Base-by-base conservation (phyloP, 2,888 invertebrate species). In the Nomada ruficornis region DNA sequence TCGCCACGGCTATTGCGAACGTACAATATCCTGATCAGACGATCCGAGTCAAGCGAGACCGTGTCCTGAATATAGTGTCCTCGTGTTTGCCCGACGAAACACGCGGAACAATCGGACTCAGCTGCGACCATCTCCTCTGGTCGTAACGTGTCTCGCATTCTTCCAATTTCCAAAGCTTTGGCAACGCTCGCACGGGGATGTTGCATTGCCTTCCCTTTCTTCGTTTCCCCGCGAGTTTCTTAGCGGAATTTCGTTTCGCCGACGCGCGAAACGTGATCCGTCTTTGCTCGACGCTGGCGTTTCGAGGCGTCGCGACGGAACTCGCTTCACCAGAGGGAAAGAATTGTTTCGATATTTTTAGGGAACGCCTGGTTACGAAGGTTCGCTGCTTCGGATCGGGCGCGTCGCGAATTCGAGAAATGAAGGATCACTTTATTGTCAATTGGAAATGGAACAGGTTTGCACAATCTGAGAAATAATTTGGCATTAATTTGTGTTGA, bases 161-260 rank as follows among this genome's bases (percentile, higher is more conserved):
- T 44, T 62, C n/a, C 62, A 20, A 62, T 62, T 62, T n/a, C 20
- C 42, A 13, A 42, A 42, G n/a, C 62, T 42, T 42, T 42, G 62
- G 62, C n/a, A 42, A 62, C 62, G 42, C 18, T 36, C 23, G 42
- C 2, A 2, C 42, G 11, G 42, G n/a, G 7, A 11, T n/a, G 60
- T 2, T 15, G 9, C n/a, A 20, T 20, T 2, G 9, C n/a, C 3
- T 13, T 2, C 20, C 1, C 9, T n/a, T 60, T n/a, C 60, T 10
- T 9, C 18, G 1, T n/a, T 11, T 44, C 42, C 4, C 20, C 1
- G n/a, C 42, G 20, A 11, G 3, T 62, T 42, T 62, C 62, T 42
- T 42, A 11, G 42, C 42, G 13, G 11, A 62, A n/a, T 62, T 42
- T 62, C 44, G 62, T 44, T 62, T 42, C 13, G 20, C 2, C 42